Evolutionary conservation across 2,797 vertebrate species (phyloP).

Genomic region (Intellagama lesueurii): DNA sequence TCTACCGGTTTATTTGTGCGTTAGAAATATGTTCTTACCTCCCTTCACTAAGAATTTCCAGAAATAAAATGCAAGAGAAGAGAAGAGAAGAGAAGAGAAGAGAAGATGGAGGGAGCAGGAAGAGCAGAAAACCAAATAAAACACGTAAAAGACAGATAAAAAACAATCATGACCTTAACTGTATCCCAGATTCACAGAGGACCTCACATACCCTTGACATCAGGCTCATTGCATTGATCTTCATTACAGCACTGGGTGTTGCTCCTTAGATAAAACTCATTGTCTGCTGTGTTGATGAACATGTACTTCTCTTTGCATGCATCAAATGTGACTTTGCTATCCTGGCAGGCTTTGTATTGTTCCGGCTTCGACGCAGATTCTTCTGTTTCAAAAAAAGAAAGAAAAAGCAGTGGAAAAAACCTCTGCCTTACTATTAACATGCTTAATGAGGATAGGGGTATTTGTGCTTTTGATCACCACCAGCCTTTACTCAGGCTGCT

Average conservation of each 20-base stretch:
- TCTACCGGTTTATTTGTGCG: background rate
- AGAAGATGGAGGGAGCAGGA: background rate
- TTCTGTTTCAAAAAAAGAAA: background rate
- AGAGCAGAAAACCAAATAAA: background rate
- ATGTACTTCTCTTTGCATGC: background rate
- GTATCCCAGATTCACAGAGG: background rate
- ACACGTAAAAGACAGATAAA: background rate
- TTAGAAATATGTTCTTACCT: background rate
- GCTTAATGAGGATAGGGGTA: no score
- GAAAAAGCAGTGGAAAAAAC: no score
- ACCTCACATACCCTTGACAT: background rate
- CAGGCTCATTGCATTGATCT: rapidly evolving
- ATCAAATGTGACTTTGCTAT: no score
- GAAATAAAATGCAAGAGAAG: background rate
- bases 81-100: no score
- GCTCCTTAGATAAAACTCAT: background rate
- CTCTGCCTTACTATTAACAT: no score
- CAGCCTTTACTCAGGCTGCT: no score
- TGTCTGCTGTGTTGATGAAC: background rate
- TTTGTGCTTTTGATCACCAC: no score
- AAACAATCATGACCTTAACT: background rate
- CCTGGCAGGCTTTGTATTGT: background rate
- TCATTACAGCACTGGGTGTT: background rate
- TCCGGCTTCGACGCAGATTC: rapidly evolving
- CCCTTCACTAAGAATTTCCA: background rate